Evolutionary conservation across 2,888 invertebrate species (phyloP).

Genomic region (Apotomis capreana): DNA sequence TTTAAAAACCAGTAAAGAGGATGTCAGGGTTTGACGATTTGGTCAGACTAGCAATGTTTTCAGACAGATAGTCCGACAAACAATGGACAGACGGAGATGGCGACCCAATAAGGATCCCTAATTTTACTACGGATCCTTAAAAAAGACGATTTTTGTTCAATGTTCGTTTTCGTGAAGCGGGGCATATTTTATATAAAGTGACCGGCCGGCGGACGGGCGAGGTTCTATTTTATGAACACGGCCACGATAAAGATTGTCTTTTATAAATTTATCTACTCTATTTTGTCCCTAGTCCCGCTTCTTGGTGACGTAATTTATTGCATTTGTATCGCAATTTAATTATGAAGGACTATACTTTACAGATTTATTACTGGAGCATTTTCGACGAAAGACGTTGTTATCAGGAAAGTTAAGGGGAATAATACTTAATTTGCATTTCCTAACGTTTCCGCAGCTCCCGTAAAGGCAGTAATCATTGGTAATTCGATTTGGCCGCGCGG

Average conservation of each 20-base stretch:
- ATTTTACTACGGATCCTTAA: too few species aligned
- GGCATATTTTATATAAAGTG: conserved; percentile 21
- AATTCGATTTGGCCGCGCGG: conserved; percentile 31
- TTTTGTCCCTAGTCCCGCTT: conserved; percentile 46
- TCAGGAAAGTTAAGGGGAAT: conserved; percentile 23
- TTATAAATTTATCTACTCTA: conserved; percentile 41
- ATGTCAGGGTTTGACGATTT: too few species aligned
- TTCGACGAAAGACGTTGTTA: conserved; percentile 41
- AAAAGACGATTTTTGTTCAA: too few species aligned
- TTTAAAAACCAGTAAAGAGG: too few species aligned
- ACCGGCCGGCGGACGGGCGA: conserved; percentile 8
- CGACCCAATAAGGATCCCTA: too few species aligned
- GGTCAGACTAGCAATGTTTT: too few species aligned
- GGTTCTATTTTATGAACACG: conserved; percentile 31
- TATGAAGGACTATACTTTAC: conserved; percentile 54
- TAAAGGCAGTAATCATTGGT: conserved; percentile 33
- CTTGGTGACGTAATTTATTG: conserved; percentile 56
- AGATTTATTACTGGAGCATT: conserved; percentile 52
- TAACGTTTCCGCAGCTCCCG: conserved; percentile 11
- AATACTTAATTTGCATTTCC: conserved; percentile 30
- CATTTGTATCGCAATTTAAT: conserved; percentile 59
- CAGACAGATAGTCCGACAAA: too few species aligned
- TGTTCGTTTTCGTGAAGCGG: neutral
- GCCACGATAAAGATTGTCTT: conserved; percentile 34
- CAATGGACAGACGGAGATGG: too few species aligned